A percentile compares a stretch with the other conserved stretches of the same genome.
Evolutionary conservation across 92 coral and sea anemone species (phyloP).

Genomic region (Virgularia gustaviana): DNA sequence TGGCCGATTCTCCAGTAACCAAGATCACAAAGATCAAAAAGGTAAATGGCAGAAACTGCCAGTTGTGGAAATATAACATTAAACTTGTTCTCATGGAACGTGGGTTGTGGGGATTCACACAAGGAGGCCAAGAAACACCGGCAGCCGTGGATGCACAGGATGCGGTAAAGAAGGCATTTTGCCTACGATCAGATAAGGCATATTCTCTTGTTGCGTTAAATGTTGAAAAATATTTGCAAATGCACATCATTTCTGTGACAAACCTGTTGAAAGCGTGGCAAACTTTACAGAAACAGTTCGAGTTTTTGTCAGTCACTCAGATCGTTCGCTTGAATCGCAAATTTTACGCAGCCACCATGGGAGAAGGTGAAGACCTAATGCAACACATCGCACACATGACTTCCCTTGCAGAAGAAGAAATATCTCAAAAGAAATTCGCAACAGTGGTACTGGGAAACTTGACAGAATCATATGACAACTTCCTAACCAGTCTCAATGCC

Average conservation of each 20-base stretch:
- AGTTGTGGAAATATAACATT: no score
- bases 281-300: neutral
- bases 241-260: neutral
- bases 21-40: no score
- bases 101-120: no score
- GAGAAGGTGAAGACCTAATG: neutral
- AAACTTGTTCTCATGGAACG: no score
- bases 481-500: conserved; percentile 56
- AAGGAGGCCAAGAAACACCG: no score
- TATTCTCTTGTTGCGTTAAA: no score
- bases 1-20: no score
- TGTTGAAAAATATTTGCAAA: no score
- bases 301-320: neutral
- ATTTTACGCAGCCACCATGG: neutral
- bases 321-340: neutral
- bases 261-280: neutral
- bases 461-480: conserved; percentile 60
- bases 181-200: no score
- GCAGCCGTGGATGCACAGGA: no score
- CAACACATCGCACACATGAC: conserved; percentile 51
- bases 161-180: no score
- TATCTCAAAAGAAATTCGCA: conserved; percentile 59
- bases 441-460: conserved; percentile 57
- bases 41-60: no score
- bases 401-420: conserved; percentile 58